phyloP scores from a whole-genome alignment of 2,797 vertebrate species.

The Epinephelus malabaricus region DNA sequence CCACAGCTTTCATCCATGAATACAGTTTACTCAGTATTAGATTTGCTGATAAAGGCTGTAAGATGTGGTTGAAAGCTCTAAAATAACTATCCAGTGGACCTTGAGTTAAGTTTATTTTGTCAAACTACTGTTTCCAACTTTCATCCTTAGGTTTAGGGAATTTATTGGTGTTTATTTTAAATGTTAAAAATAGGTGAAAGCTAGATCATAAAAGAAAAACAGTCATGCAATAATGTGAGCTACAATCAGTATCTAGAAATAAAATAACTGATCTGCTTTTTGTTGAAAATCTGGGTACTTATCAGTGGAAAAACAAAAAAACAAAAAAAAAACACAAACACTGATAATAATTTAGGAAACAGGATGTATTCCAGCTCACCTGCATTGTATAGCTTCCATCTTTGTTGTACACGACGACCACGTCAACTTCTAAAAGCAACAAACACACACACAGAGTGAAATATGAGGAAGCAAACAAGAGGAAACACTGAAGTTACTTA shows the following conservation, averaged over 20 bases:
- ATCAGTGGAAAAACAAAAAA: background rate
- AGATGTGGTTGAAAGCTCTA: background rate
- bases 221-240: background rate
- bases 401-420: slow-evolving; percentile 88
- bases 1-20: too few relatives aligned
- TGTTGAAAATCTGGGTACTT: background rate
- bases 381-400: slow-evolving; percentile 94
- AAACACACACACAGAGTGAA: slow-evolving; percentile 15
- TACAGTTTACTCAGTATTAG: background rate
- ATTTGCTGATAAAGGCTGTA: background rate
- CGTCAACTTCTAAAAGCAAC: slow-evolving; percentile 85
- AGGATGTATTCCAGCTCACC: slow-evolving; percentile 80
- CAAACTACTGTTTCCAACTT: background rate
- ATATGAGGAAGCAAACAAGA: background rate
- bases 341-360: too few relatives aligned
- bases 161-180: background rate
- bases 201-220: background rate
- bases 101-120: background rate
- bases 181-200: background rate
- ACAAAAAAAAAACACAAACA: background rate
- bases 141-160: background rate
- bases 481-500: background rate
- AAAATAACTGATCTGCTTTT: background rate
- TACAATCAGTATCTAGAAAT: background rate
- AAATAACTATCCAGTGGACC: background rate